Conservation (phyloP, 2,113 vertebrate genomes). For the Meles meles region DNA sequence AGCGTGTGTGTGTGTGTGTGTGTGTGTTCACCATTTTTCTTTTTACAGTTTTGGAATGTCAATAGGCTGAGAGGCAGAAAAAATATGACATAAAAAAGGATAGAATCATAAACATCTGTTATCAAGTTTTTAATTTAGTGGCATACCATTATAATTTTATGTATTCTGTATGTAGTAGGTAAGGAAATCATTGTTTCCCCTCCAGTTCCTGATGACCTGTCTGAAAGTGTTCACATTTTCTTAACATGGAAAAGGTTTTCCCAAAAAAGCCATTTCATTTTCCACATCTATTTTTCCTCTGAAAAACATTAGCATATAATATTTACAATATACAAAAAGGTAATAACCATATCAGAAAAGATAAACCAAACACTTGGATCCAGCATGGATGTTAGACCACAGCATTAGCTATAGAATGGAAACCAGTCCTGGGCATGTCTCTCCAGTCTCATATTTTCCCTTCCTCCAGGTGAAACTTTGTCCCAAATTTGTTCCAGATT, state of each 20-base stretch:
- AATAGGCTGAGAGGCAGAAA: neutral
- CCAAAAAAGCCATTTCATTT: neutral
- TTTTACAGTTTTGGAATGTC: neutral
- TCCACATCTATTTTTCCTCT: neutral
- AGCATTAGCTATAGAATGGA: neutral
- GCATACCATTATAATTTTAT: neutral
- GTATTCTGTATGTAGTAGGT: neutral
- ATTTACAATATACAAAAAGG: neutral
- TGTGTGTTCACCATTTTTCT: neutral
- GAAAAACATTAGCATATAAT: neutral
- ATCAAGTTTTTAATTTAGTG: neutral
- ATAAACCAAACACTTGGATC: neutral
- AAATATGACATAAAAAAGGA: neutral
- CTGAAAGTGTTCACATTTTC: neutral
- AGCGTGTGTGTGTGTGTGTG: neutral
- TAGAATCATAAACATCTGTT: neutral
- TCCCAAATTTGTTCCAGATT: neutral
- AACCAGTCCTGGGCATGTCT: neutral
- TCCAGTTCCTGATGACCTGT: neutral
- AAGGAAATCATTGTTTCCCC: neutral
- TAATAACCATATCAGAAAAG: neutral
- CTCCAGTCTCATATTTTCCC: neutral
- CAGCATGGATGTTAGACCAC: neutral
- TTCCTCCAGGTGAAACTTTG: neutral
- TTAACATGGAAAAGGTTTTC: neutral